These are phyloP conservation scores for Atopsyche davidsoni DNA, from an alignment of 1,140 invertebrate species.

Conservation along the genomic window DNA sequence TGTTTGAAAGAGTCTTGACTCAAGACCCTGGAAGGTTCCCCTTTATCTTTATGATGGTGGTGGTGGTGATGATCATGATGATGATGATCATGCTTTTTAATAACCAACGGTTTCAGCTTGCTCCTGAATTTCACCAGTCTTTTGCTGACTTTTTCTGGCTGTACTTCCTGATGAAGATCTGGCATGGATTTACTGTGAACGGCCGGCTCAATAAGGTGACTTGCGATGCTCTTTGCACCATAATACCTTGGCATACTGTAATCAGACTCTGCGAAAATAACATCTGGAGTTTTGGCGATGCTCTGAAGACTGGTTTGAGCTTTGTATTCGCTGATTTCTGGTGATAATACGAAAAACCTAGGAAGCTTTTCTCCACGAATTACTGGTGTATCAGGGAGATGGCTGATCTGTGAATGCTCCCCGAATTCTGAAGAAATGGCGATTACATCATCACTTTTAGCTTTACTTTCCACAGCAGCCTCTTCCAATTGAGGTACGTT, in stretches of 20 bases:
- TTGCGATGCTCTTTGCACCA: slow-evolving; percentile 28
- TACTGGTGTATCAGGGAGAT: slow-evolving; percentile 44
- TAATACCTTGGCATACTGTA: slow-evolving; percentile 49
- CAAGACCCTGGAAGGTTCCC: too few relatives aligned
- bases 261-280: slow-evolving; percentile 41
- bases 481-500: slow-evolving; percentile 41
- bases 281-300: slow-evolving; percentile 39
- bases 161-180: slow-evolving; percentile 38
- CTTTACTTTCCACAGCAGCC: slow-evolving; percentile 19
- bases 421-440: slow-evolving; percentile 22
- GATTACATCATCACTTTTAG: slow-evolving; percentile 2
- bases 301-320: slow-evolving; percentile 42
- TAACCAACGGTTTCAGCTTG: slow-evolving; percentile 44
- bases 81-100: slow-evolving; percentile 45
- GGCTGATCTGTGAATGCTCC: slow-evolving; percentile 39
- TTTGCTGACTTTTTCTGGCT: slow-evolving; percentile 39
- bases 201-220: slow-evolving; percentile 31
- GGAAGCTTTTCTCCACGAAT: slow-evolving; percentile 46
- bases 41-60: too few relatives aligned
- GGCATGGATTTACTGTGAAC: slow-evolving; percentile 48
- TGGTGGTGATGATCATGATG: too few relatives aligned
- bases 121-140: slow-evolving; percentile 42
- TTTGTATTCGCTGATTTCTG: slow-evolving; percentile 41
- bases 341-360: slow-evolving; percentile 44
- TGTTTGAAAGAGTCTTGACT: too few relatives aligned